Base-by-base conservation (phyloP, 2,888 invertebrate species). In the Timema cristinae region DNA sequence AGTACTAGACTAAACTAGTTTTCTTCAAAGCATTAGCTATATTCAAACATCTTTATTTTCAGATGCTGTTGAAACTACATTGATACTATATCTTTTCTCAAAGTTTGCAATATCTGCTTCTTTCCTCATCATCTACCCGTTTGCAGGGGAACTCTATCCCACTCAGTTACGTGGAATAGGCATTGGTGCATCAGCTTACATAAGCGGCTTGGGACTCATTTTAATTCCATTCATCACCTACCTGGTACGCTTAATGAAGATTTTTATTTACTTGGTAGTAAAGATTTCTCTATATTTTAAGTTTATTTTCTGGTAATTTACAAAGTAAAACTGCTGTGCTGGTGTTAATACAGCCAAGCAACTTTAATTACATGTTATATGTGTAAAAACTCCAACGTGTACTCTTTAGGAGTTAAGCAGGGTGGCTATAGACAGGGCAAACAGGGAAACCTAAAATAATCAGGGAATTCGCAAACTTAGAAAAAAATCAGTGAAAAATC, bases 171-270 rank as follows among this genome's bases (percentile, higher is more conserved):
- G 96, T 77, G 95, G 95, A 4, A 86, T 95, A 71, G 96, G 95
- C 15, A 95, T 96, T 77, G 95, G 95, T 67, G 91, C 93, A 70
- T 95, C 95, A 1, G 94, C 95, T 15, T 95, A 96, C 80, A 91
- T 95, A 76, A 95, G 93, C 69, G 95, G 95, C 70, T 84, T 94
- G 75, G 96, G 95, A 56, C 85, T 95, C 66, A 92, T 94, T 75
- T 89, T 94, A 71, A 95, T 95, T 80, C 96, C 96, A 11, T 95
- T 95, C 82, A 90, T 95, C 74, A 95, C 93, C 70, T 95, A 95
- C 82, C 85, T 96, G 87, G 94, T 94, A 86, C 32, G 32, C 32
- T 32, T 32, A 32, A 32, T 32, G 32, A 32, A 86, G 88, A 78
- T 11, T 11, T 49, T 11, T 9, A 67, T 50, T 67, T 7, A 32